Evolutionary conservation across 2,797 vertebrate species (phyloP), one percentile per base, ranked within the genome.

Genomic region (Erpetoichthys calabaricus): DNA sequence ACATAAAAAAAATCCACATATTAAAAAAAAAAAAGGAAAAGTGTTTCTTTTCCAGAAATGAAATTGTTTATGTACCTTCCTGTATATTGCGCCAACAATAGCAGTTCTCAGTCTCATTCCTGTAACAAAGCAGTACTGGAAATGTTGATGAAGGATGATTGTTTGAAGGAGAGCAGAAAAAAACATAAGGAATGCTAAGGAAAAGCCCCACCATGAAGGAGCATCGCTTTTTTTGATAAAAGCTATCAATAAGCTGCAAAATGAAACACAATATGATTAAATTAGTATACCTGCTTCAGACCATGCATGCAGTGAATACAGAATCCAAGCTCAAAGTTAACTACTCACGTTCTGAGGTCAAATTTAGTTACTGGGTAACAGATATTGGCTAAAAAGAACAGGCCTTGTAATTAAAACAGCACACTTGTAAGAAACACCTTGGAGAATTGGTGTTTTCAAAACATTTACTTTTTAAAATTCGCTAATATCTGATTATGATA

Each of bases 141-240:
- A 92, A 68, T 94, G 89, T 61, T 90, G 92, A 65, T 98, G 91
- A 55, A 92, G 78, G 62, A 95, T 70, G 59, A 98, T 75, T 0
- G 92, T 95, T 78, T 98, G 93, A 53, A 89, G 64, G 59, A 91
- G 47, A 43, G 92, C 85, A 4, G 82, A 88, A 67, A 80, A 55
- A 63, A 98, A 97, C 94, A 99, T 97, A 78, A 91, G 74, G 65
- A 82, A 87, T 0, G 94, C 90, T 69, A 97, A 78, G 3, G 87
- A 44, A 68, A 88, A 95, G 6, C 96, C 96, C 93, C 92, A 95
- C 96, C 96, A 97, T 47, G 70, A 47, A 3, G 92, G 93, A 46
- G 75, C 83, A 0, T 46, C 52, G 56, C 76, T 64, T 69, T 81
- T 63, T 55, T 91, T 87, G 7, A 86, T 87, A 72, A 97, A 98